Conservation (phyloP, 37 sponge, comb jelly and placozoan species). For the Halichondria panicea region DNA sequence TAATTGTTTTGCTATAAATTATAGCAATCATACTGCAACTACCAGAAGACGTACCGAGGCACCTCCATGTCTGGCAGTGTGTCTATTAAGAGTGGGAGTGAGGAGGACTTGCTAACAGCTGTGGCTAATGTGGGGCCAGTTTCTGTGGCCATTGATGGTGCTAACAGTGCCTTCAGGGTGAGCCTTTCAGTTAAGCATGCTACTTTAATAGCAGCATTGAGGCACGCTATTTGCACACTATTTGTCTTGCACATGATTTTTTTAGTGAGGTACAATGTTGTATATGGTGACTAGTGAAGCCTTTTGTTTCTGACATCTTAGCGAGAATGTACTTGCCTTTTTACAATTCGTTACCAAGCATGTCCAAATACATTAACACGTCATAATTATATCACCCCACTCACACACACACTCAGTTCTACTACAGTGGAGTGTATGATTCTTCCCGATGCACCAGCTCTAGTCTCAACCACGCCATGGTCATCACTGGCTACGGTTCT, state of each 20-base stretch:
- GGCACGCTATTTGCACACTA: no score
- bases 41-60: constrained; percentile 42
- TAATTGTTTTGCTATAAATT: not conserved
- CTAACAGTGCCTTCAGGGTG: constrained; percentile 74
- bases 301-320: not conserved
- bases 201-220: no score
- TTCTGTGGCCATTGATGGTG: constrained; percentile 85
- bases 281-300: not conserved
- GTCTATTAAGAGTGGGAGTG: constrained; percentile 51
- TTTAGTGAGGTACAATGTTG: not conserved
- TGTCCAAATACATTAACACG: not conserved
- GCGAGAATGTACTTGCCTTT: not conserved
- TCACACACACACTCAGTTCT: constrained; percentile 22
- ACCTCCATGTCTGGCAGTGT: constrained; percentile 60
- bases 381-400: not conserved
- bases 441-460: constrained; percentile 52
- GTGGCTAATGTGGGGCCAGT: constrained; percentile 90
- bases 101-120: constrained; percentile 60
- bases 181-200: not conserved
- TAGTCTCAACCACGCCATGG: constrained; percentile 50
- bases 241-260: no score
- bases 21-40: constrained; percentile 70
- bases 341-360: no score
- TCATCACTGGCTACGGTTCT: constrained; percentile 58
- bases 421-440: constrained; percentile 50